Base-by-base conservation (phyloP, 1,140 invertebrate species). In the Sweltsa coloradensis region DNA sequence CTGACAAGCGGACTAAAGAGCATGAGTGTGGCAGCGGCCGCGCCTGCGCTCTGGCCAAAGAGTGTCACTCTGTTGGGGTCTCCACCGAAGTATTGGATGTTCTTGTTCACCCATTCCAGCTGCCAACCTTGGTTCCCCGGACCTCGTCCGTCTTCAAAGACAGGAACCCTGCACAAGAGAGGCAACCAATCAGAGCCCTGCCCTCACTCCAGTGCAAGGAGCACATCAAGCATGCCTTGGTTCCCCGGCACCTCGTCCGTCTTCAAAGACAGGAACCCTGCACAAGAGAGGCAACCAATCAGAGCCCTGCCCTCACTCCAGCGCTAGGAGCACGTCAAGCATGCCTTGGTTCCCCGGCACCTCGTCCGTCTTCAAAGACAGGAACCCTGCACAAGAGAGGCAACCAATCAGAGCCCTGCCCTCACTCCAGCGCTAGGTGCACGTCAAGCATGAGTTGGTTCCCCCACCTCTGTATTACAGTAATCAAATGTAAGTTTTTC, bases 181-280 rank as follows among this genome's bases (percentile, higher is more conserved):
- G 29, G n/a, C n/a, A n/a, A n/a, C n/a, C n/a, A n/a, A n/a, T n/a
- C n/a, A n/a, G n/a, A n/a, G n/a, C n/a, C n/a, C n/a, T n/a, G n/a
- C n/a, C n/a, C n/a, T n/a, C n/a, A n/a, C n/a, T n/a, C n/a, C 7
- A 71, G 51, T 2, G 63, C 64, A 31, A 62, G 54, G 9, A 68
- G 51, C 45, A 67, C 70, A 57, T 78, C 76, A 53, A 73, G 65
- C 3, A 77, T 50, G 0, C 72, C 76, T 61, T 65, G 71, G 60
- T 78, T 66, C 47, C 74, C 64, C 36, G 81, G 62, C 49, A 57
- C 47, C 1, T 57, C 57, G 11, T 56, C 54, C 18, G 53, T 57
- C 22, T 60, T 54, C 7, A 60, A 49, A 3, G 57, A 64, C 13
- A 67, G 51, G 51, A 67, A 68, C 7, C 61, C 61, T 59, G 49